A percentile compares a stretch with the other conserved stretches of the same genome.
phyloP scores from a whole-genome alignment of 2,888 invertebrate species.

The Branchellion lobata region DNA sequence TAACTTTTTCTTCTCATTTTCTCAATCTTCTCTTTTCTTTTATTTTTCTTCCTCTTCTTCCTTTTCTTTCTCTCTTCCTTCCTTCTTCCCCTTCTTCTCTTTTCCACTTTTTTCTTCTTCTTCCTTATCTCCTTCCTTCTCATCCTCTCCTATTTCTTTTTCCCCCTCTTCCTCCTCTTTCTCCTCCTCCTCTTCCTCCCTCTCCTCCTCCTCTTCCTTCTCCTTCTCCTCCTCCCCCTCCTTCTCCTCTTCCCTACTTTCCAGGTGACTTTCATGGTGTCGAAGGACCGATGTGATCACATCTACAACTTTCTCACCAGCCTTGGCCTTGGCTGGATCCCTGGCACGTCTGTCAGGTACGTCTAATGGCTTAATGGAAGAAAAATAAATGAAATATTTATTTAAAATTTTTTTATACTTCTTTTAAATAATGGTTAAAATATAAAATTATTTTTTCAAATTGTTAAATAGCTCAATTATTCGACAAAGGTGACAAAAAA shows the following conservation, averaged over 20 bases:
- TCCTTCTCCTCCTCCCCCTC: too few species aligned
- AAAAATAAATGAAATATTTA: background rate
- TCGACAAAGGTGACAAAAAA: too few species aligned
- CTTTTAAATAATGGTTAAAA: background rate
- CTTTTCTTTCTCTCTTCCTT: too few species aligned
- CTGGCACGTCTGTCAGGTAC: slow-evolving; percentile 50
- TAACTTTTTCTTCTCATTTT: background rate
- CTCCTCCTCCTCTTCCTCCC: too few species aligned
- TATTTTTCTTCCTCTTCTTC: background rate
- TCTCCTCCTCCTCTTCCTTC: too few species aligned
- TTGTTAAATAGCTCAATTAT: too few species aligned
- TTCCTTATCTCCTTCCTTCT: background rate
- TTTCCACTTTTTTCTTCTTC: too few species aligned
- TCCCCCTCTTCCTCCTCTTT: too few species aligned
- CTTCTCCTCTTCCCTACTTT: too few species aligned
- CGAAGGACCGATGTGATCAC: slow-evolving; percentile 43
- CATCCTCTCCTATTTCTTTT: too few species aligned
- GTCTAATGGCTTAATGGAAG: background rate
- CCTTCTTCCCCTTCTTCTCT: too few species aligned
- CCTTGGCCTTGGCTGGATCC: slow-evolving; percentile 48
- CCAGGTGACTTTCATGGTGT: slow-evolving; percentile 49
- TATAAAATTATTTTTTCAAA: too few species aligned
- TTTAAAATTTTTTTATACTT: background rate
- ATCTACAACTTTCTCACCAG: slow-evolving; percentile 45
- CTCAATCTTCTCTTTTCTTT: background rate